Evolutionary conservation across 2,888 invertebrate genomes (phyloP).

Genomic region (Pristionchus mayeri): DNA sequence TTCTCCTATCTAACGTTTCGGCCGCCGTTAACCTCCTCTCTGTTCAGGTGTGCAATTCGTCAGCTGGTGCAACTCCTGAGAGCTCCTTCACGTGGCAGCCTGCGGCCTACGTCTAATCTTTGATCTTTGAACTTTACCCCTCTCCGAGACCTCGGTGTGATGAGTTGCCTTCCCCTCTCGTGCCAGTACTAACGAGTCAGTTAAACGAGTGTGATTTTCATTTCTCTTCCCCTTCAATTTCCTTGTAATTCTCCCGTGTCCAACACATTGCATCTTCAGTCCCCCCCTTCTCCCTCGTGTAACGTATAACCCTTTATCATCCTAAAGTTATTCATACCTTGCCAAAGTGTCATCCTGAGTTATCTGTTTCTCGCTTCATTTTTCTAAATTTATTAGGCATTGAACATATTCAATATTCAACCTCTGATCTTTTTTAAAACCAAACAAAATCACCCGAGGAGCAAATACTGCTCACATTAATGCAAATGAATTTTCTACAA

Average conservation of each 20-base stretch:
- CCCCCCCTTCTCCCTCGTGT: not conserved
- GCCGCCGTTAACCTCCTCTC: conserved; percentile 29
- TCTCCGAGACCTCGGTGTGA: not conserved
- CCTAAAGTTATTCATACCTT: not conserved
- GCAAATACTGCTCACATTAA: conserved; percentile 1
- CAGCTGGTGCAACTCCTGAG: conserved; percentile 34
- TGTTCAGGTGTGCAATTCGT: conserved; percentile 43
- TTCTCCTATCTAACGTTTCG: not conserved
- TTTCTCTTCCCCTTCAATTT: not conserved
- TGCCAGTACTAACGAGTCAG: conserved; percentile 25
- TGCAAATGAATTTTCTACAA: no score
- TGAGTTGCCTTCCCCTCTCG: not conserved
- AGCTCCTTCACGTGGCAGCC: conserved; percentile 58
- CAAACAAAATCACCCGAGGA: not conserved
- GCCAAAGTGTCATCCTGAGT: not conserved
- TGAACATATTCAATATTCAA: conserved; percentile 10
- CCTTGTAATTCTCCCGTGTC: conserved; percentile 6
- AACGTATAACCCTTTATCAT: conserved; percentile 5
- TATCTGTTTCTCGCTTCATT: not conserved
- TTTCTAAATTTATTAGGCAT: conserved; percentile 3
- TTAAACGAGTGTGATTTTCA: not conserved
- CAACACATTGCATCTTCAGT: conserved; percentile 11
- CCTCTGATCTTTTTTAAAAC: not conserved
- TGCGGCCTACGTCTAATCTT: conserved; percentile 59
- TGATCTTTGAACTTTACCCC: no score